Percentiles rank a stretch among this genome's conserved stretches.
phyloP scores from a whole-genome alignment of 2,888 invertebrate genomes.

The Tipula lateralis region DNA sequence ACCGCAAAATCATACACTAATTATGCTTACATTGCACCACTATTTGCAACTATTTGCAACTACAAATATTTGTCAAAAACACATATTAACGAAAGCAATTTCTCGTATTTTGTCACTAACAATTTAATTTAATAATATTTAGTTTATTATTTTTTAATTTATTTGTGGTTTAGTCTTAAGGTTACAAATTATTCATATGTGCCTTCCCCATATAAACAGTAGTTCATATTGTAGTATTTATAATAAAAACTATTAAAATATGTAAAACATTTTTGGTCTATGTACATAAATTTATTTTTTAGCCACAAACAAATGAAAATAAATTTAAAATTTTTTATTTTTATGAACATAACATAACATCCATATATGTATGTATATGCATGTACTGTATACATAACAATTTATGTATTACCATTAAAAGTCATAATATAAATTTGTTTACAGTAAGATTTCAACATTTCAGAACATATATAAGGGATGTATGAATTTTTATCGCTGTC shows the following conservation, averaged over 20 bases:
- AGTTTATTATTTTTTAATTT: slow-evolving; percentile 11
- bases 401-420: slow-evolving; percentile 19
- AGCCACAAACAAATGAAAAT: slow-evolving; percentile 19
- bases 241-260: neutral
- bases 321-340: neutral
- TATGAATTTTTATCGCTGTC: neutral
- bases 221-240: neutral
- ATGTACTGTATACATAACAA: neutral
- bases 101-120: neutral
- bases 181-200: slow-evolving; percentile 15
- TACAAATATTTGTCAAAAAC: neutral
- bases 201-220: neutral
- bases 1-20: neutral
- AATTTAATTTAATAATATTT: neutral
- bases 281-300: neutral
- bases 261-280: neutral
- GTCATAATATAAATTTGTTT: neutral
- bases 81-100: neutral
- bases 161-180: slow-evolving; percentile 24
- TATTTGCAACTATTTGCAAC: neutral
- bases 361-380: too few species aligned
- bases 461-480: neutral
- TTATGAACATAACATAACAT: neutral
- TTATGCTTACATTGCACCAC: neutral
- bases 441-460: slow-evolving; percentile 1